A percentile compares a stretch with the other conserved stretches of the same genome.
These are phyloP conservation scores for Ia io DNA, from an alignment of 2,113 vertebrate genomes.

Conservation along the genomic window DNA sequence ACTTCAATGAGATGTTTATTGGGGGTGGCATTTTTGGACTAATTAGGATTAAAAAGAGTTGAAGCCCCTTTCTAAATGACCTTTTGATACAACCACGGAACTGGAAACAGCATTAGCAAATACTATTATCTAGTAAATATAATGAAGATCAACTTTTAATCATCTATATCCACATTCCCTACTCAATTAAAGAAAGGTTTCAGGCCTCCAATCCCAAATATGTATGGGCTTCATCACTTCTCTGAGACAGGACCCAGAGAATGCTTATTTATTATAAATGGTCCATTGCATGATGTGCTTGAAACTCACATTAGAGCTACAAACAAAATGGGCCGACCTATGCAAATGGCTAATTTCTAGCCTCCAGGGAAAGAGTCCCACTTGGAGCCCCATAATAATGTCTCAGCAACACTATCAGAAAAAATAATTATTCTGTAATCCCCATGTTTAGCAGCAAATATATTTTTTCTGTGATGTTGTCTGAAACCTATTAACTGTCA, in stretches of 20 bases:
- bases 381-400: background rate
- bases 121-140: background rate
- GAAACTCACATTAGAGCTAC: conserved; percentile 14
- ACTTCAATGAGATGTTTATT: background rate
- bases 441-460: background rate
- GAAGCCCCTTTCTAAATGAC: background rate
- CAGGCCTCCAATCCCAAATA: background rate
- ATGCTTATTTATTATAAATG: conserved; percentile 4
- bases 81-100: background rate
- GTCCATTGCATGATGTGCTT: background rate
- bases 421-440: conserved; percentile 1
- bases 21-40: background rate
- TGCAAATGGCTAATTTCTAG: background rate
- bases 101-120: background rate
- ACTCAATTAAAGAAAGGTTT: background rate
- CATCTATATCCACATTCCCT: background rate
- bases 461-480: background rate
- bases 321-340: background rate
- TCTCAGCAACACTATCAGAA: background rate
- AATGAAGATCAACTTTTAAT: background rate
- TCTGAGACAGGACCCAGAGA: background rate
- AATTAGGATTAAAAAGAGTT: background rate
- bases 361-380: background rate
- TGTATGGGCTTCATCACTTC: background rate
- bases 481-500: conserved; percentile 33